Evolutionary conservation across 2,113 vertebrate species (phyloP).

Genomic region (Uria lomvia): DNA sequence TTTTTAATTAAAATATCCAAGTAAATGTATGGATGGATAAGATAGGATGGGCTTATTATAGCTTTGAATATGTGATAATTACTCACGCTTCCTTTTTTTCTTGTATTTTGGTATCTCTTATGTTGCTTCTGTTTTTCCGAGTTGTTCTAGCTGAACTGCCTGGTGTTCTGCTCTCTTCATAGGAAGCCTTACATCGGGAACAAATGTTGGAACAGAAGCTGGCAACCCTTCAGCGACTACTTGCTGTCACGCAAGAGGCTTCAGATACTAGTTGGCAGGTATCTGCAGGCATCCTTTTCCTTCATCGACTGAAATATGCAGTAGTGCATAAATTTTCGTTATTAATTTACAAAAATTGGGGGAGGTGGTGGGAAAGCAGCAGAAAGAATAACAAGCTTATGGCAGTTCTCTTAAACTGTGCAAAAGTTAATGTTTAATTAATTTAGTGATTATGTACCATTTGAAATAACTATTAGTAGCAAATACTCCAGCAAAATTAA

Average conservation of each 20-base stretch:
- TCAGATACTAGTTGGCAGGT: constrained; percentile 99
- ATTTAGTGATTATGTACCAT: background rate
- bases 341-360: background rate
- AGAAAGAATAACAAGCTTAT: background rate
- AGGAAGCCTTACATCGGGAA: constrained; percentile 99
- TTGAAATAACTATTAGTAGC: background rate
- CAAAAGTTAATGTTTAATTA: background rate
- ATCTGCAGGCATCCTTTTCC: constrained; percentile 25
- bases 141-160: background rate
- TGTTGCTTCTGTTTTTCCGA: background rate
- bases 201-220: constrained; percentile 99
- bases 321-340: background rate
- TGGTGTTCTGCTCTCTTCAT: background rate
- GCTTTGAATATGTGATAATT: background rate
- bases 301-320: background rate
- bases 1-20: background rate
- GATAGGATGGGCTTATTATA: background rate
- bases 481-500: background rate
- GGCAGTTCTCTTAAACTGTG: background rate
- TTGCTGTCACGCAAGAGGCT: constrained; percentile 95
- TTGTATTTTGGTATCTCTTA: background rate
- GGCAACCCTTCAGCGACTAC: constrained; percentile 93
- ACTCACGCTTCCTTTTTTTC: background rate
- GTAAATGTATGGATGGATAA: background rate
- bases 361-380: background rate